Base-by-base conservation (phyloP, 1,140 invertebrate species). In the Panagrolaimus sp. region DNA sequence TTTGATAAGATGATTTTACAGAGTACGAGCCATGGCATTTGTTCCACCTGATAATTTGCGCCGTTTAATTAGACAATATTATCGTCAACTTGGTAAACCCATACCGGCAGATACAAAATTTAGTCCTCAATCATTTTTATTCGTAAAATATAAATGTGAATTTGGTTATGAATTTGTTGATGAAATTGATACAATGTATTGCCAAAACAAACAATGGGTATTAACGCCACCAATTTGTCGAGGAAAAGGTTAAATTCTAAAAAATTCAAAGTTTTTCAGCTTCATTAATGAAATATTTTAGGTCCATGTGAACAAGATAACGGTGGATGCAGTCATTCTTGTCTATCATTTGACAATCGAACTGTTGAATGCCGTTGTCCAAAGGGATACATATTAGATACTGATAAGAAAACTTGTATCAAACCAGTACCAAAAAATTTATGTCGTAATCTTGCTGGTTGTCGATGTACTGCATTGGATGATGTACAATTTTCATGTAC, bases 1-100 rank as follows among this genome's bases (percentile, higher is more conserved):
- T n/a, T n/a, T n/a, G 9, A 20, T 9, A 11, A 3, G 4, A 0
- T 1, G 2, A 1, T 46, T 14, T 65, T 79, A 63, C 66, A 80
- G 79, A 16, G 80, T 82, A 1, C 80, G 77, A 4, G 73, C 81
- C 13, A 83, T 82, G 81, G 80, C 80, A 5, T 82, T 83, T 69
- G 80, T 82, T 11, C 79, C 80, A 31, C 80, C 80, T 4, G 80
- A 82, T 45, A 76, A 82, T 66, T 68, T 82, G 5, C 74, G 82
- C 11, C 75, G 76, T 63, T 70, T 82, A 11, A 83, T 82, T 23
- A 68, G 74, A 16, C 80, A 82, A 67, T 82, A 82, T 73, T 82
- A 82, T 64, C 77, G 80, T 11, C 72, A 81, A 71, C 75, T 65
- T 31, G 72, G 68, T 68, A 75, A 78, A 45, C 78, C 75, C 16